A percentile compares a stretch with the other conserved stretches of the same genome.
Conservation (phyloP, 2,888 invertebrate genomes). For the Aproaerema taeniolella region DNA sequence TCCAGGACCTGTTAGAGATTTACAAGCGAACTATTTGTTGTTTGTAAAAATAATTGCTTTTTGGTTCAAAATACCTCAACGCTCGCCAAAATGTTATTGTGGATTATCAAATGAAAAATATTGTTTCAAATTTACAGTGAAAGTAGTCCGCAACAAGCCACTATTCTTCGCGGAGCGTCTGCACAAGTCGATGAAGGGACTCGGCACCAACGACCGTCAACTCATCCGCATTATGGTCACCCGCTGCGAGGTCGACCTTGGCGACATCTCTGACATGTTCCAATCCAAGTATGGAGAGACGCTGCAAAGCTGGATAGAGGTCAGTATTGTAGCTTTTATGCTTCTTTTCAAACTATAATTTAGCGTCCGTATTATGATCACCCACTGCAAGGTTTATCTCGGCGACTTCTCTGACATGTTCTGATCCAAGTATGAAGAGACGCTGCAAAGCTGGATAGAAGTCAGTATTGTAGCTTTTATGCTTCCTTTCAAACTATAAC, state of each 20-base stretch:
- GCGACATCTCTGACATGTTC: slow-evolving; percentile 89
- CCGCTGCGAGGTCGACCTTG: slow-evolving; percentile 90
- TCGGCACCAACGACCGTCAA: slow-evolving; percentile 92
- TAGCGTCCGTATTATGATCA: slow-evolving; percentile 90
- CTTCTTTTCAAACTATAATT: too few relatives aligned
- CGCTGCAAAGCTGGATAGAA: slow-evolving; percentile 87
- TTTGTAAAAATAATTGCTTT: too few relatives aligned
- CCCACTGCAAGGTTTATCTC: slow-evolving; percentile 90
- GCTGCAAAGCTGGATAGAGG: slow-evolving; percentile 88
- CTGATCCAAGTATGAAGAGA: slow-evolving; percentile 83
- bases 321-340: too few relatives aligned
- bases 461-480: slow-evolving; percentile 73
- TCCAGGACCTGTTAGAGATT: too few relatives aligned
- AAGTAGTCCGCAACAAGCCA: slow-evolving; percentile 87
- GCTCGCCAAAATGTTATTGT: too few relatives aligned
- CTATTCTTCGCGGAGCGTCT: slow-evolving; percentile 92
- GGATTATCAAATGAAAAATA: too few relatives aligned
- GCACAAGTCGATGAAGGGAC: slow-evolving; percentile 92
- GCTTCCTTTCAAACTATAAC: too few relatives aligned
- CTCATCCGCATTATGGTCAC: slow-evolving; percentile 91
- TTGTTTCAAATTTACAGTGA: slow-evolving; percentile 71
- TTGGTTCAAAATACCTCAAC: too few relatives aligned
- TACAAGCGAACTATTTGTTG: too few relatives aligned
- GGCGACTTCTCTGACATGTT: slow-evolving; percentile 90
- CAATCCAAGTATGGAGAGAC: slow-evolving; percentile 84